Evolutionary conservation across 64 coral and sea anemone genomes (phyloP).

Genomic region (Orbicella faveolata): DNA sequence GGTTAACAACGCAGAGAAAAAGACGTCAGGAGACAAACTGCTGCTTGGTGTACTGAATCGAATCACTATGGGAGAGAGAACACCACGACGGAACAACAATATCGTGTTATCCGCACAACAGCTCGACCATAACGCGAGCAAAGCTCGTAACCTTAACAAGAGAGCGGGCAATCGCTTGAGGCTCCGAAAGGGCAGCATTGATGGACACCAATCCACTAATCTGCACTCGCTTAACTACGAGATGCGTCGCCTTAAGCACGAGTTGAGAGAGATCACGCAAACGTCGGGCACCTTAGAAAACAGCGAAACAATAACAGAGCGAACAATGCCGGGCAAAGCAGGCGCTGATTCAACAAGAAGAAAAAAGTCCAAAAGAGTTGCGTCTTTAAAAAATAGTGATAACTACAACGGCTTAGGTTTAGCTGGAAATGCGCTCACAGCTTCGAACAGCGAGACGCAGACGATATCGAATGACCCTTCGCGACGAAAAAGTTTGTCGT

Average conservation of each 20-base stretch:
- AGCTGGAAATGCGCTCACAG: neutral
- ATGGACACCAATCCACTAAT: constrained; percentile 59
- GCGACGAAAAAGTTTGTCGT: constrained; percentile 38
- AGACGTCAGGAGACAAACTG: neutral
- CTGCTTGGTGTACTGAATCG: neutral
- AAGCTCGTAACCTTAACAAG: constrained; percentile 78
- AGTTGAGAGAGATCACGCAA: constrained; percentile 70
- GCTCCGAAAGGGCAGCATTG: constrained; percentile 53
- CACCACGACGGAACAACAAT: constrained; percentile 30
- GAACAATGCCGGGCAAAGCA: neutral
- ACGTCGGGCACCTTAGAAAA: constrained; percentile 55
- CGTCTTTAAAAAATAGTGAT: neutral
- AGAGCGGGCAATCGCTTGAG: constrained; percentile 64
- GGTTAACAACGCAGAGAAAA: neutral
- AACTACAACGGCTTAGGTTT: neutral
- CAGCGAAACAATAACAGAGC: neutral
- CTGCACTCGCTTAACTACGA: constrained; percentile 77
- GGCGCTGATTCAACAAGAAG: neutral
- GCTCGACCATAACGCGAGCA: constrained; percentile 80
- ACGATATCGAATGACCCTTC: neutral
- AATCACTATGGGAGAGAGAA: constrained; percentile 58
- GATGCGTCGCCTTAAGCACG: constrained; percentile 64
- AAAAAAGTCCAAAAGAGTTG: constrained; percentile 21
- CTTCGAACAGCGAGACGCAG: neutral
- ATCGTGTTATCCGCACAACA: constrained; percentile 58